Evolutionary conservation across 1,140 invertebrate species (phyloP).

Genomic region (Nomia melanderi): DNA sequence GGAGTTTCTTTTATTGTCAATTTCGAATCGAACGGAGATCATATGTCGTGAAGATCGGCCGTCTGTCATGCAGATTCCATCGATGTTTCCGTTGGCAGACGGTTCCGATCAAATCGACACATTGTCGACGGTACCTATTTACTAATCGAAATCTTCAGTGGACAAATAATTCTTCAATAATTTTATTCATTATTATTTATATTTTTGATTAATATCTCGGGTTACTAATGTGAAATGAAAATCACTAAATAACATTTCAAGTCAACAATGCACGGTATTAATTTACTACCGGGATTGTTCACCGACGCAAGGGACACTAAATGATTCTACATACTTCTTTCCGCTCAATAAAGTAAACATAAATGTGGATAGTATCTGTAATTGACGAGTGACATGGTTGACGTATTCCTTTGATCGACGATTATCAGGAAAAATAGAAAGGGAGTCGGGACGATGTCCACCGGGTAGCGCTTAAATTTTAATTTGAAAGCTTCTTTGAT

Average conservation of each 20-base stretch:
- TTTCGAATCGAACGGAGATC: constrained; percentile 52
- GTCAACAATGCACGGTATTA: too few species aligned
- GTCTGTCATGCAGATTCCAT: constrained; percentile 51
- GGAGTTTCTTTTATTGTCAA: constrained; percentile 69
- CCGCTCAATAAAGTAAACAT: background rate
- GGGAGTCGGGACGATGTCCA: too few species aligned
- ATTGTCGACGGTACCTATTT: too few species aligned
- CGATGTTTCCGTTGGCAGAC: constrained; percentile 4
- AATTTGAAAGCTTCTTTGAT: too few species aligned
- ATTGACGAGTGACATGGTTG: background rate
- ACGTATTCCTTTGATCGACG: background rate
- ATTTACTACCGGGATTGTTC: constrained; percentile 16
- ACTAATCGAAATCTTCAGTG: too few species aligned
- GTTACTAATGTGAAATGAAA: too few species aligned
- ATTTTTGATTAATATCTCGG: too few species aligned
- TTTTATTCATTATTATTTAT: too few species aligned
- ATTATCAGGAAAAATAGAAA: background rate
- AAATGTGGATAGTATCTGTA: background rate
- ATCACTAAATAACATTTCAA: too few species aligned
- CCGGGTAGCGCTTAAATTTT: too few species aligned
- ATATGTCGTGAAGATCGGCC: constrained; percentile 48
- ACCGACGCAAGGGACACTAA: background rate
- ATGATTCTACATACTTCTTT: background rate
- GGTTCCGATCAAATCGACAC: constrained; percentile 4
- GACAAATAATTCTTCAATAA: too few species aligned